Evolutionary conservation across 2,113 vertebrate genomes (phyloP).

Genomic region (Oreocharis arfaki): DNA sequence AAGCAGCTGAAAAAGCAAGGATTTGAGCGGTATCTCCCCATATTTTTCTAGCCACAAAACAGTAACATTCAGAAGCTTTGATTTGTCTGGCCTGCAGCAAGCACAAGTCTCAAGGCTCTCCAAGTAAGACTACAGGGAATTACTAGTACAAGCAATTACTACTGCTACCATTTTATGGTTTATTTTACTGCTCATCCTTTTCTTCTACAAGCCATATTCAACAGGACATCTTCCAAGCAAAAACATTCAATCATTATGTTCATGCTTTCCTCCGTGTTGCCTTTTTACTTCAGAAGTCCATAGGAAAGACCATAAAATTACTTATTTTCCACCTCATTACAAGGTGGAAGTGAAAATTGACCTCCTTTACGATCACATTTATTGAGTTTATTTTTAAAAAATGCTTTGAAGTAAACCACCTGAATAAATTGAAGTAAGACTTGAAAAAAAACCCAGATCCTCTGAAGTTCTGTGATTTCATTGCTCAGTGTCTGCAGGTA

Average conservation of each 20-base stretch:
- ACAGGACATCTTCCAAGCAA: background rate
- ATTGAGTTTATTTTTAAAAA: background rate
- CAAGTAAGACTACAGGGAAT: background rate
- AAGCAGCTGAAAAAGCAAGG: background rate
- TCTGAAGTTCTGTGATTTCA: background rate
- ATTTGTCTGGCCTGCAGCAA: background rate
- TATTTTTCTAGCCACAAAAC: background rate
- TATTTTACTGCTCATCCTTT: background rate
- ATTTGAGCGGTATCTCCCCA: background rate
- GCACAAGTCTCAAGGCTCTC: background rate
- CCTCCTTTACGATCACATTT: background rate
- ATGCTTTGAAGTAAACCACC: background rate
- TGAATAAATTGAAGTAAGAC: background rate
- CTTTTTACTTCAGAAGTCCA: background rate
- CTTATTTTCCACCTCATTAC: background rate
- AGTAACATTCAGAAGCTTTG: background rate
- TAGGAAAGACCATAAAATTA: background rate
- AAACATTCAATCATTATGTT: background rate
- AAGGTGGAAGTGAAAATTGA: background rate
- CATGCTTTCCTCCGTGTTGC: background rate
- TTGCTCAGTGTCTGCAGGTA: background rate
- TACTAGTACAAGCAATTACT: background rate
- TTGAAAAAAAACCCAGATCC: background rate
- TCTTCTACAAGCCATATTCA: background rate
- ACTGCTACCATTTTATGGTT: rapidly evolving